Evolutionary conservation across 1,140 invertebrate genomes (phyloP), one percentile per base, ranked within the genome.

Genomic region (Brachionus rubens): DNA sequence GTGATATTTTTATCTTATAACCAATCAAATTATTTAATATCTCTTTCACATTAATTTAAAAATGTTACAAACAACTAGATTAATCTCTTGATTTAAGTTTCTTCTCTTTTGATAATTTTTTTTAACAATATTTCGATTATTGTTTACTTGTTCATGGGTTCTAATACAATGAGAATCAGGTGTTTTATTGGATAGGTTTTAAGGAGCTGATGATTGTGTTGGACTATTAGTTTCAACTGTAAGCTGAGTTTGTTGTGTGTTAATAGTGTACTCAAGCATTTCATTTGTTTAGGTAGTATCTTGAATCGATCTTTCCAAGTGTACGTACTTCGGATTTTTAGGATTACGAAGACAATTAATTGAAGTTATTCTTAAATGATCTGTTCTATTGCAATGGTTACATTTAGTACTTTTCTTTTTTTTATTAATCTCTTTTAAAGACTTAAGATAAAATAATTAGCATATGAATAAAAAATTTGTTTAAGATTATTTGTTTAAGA

Each of bases 211-310:
- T 41, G 14, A 7, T 41, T 7, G 14, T 41, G 40, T 41, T 41
- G 6, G 6, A 41, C 14, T 41, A 7, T 41, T 7, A 41, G 6
- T 7, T 50, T 21, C 26, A 52, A 26, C 28, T 52, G 48, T 52
- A 52, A 52, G 48, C 24, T 14, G 48, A 52, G 48, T 52, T 52
- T 52, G 48, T 52, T 52, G 48, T 21, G 48, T 52, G 48, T 52
- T 52, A 52, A 52, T 52, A 26, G 48, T 52, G 48, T 52, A 52
- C 28, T 52, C 21, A 52, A 52, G 48, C 28, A 52, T n/a, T n/a
- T n/a, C n/a, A n/a, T n/a, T n/a, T n/a, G n/a, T n/a, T n/a, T n/a
- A n/a, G n/a, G n/a, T n/a, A n/a, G n/a, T n/a, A n/a, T n/a, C n/a
- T n/a, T n/a, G n/a, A n/a, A n/a, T n/a, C n/a, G n/a, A n/a, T n/a